These are phyloP conservation scores for Patagioenas fasciata DNA, from an alignment of 2,113 vertebrate genomes.

Conservation along the genomic window DNA sequence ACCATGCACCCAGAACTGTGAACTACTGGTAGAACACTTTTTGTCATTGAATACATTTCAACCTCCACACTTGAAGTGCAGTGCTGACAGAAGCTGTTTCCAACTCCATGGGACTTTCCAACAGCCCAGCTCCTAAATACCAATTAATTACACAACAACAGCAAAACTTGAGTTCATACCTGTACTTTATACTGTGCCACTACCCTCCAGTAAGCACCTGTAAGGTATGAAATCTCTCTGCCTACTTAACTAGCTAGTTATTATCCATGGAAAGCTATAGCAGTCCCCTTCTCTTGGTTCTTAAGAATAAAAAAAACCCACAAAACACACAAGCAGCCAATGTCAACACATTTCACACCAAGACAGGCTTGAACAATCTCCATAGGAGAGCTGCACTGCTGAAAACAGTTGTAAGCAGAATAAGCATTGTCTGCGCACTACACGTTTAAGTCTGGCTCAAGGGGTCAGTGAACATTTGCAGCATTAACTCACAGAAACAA, in stretches of 20 bases:
- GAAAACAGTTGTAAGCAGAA: not conserved
- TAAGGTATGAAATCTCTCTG: not conserved
- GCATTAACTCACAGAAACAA: not conserved
- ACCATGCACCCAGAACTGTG: not conserved
- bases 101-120: not conserved
- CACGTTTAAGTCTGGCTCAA: not conserved
- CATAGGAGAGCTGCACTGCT: not conserved
- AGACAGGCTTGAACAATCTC: not conserved
- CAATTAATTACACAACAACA: not conserved
- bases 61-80: not conserved
- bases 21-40: not conserved
- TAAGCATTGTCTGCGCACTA: not conserved
- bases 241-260: not conserved
- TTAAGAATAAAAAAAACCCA: not conserved
- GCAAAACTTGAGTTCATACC: not conserved
- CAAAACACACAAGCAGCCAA: not conserved
- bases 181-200: no score
- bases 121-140: not conserved
- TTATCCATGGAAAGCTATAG: not conserved
- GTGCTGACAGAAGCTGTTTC: not conserved
- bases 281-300: not conserved
- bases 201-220: not conserved
- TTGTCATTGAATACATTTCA: not conserved
- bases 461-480: not conserved
- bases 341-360: not conserved